Base-by-base conservation (phyloP, 2,113 vertebrate genomes). In the Cryptomyrus ogoouensis region DNA sequence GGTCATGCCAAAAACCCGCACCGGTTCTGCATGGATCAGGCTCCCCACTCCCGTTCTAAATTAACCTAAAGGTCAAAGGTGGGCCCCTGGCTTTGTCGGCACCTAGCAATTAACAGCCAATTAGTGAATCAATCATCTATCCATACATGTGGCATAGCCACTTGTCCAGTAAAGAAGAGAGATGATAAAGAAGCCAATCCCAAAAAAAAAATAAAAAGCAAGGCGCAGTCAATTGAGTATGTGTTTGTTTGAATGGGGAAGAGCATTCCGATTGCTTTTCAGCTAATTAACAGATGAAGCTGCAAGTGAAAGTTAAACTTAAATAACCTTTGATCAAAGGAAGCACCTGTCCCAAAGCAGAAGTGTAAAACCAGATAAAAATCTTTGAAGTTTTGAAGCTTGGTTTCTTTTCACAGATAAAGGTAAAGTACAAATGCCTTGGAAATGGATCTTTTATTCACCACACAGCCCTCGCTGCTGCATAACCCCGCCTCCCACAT, bases 11-110 rank as follows among this genome's bases (percentile, higher is more conserved):
- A 50, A 50, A 53, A 53, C 52, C 17, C 17, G 3, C 17, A 19
- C 52, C 17, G 1, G 17, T 15, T 5, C 15, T 53, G 1, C 17
- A 53, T 53, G 52, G 52, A 19, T 53, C 17, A 53, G 17, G 52
- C 15, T 52, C 52, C 52, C 17, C 52, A 17, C 52, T 53, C 52
- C 52, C 4, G 4, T 93, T 93, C 94, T 93, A 92, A 90, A 93
- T 90, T 93, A 93, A 94, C 94, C 95, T 94, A 92, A 94, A 94
- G 94, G 94, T 94, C 93, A 94, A 92, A 35, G 89, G 90, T 83
- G 39, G 39, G 93, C 94, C 92, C 91, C 88, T 15, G 91, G 93
- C 93, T 27, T 87, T 88, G 90, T 90, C 90, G 91, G 92, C 92
- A 88, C 84, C 24, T 44, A 46, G 80, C 6, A 83, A 46, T 39